phyloP scores from a whole-genome alignment of 2,113 vertebrate genomes.

The Rynchops niger region DNA sequence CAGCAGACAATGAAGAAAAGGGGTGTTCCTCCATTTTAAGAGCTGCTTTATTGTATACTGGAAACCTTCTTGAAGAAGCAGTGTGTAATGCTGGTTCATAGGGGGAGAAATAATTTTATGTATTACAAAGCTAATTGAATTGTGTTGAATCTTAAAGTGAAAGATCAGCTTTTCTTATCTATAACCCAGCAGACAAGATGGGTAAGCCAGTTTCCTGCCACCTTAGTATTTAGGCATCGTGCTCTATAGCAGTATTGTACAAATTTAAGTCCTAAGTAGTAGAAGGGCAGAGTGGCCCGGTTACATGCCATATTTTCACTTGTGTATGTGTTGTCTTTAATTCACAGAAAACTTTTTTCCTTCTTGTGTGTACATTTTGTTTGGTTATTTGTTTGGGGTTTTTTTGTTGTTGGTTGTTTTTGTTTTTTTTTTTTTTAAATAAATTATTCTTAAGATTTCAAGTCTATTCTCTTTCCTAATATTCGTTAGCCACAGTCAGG shows the following conservation, averaged over 20 bases:
- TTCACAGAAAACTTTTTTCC: not conserved
- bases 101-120: rapidly evolving
- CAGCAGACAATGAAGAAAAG: not conserved
- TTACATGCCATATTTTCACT: not conserved
- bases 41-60: not conserved
- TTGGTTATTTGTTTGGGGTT: not conserved
- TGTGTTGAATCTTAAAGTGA: not conserved
- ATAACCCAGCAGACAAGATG: not conserved
- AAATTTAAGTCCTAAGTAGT: not conserved
- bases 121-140: not conserved
- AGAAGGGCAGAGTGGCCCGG: not conserved
- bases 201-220: not conserved
- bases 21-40: not conserved
- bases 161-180: not conserved
- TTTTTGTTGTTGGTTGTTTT: not conserved
- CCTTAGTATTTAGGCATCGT: not conserved
- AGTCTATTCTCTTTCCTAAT: not conserved
- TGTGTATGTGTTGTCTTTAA: not conserved
- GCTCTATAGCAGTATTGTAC: not conserved
- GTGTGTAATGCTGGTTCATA: not conserved
- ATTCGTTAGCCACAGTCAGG: not conserved
- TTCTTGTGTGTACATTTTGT: not conserved
- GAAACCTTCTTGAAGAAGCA: not conserved
- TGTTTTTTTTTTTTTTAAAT: not conserved
- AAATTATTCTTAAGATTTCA: not conserved